These are phyloP conservation scores for Melanocharis versteri DNA, from an alignment of 2,113 vertebrate species.

Conservation along the genomic window DNA sequence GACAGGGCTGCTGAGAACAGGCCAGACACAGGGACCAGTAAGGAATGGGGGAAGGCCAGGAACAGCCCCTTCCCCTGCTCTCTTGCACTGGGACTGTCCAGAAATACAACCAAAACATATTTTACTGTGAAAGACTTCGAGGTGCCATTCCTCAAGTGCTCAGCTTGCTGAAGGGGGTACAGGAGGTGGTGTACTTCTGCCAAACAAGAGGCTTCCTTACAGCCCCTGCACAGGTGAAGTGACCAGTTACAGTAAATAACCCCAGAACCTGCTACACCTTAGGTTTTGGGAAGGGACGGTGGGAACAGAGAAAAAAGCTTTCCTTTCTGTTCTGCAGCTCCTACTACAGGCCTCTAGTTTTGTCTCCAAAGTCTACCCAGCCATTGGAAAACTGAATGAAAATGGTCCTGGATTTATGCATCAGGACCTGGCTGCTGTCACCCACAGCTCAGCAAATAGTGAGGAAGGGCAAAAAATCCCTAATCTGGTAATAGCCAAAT, in stretches of 20 bases:
- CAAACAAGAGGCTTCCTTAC: background rate
- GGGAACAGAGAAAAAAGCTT: background rate
- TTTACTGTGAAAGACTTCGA: background rate
- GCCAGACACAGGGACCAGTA: rapidly evolving
- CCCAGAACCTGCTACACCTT: background rate
- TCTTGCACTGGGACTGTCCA: background rate
- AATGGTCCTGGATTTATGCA: background rate
- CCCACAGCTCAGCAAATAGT: background rate
- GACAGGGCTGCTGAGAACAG: background rate
- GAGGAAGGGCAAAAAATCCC: background rate
- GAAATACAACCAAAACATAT: background rate
- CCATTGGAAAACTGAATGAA: background rate
- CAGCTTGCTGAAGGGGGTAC: background rate
- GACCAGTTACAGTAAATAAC: background rate
- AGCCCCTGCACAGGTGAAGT: background rate
- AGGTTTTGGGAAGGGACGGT: background rate
- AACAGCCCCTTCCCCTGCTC: background rate
- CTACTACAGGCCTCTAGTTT: background rate
- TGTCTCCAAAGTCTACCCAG: background rate
- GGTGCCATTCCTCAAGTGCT: background rate
- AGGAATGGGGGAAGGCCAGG: background rate
- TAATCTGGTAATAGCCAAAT: background rate
- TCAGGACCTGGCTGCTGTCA: background rate
- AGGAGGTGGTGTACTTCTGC: background rate
- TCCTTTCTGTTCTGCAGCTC: background rate